Percentiles rank a stretch among this genome's conserved stretches.
Conservation (phyloP, 2,113 vertebrate species). For the Corythoichthys intestinalis region DNA sequence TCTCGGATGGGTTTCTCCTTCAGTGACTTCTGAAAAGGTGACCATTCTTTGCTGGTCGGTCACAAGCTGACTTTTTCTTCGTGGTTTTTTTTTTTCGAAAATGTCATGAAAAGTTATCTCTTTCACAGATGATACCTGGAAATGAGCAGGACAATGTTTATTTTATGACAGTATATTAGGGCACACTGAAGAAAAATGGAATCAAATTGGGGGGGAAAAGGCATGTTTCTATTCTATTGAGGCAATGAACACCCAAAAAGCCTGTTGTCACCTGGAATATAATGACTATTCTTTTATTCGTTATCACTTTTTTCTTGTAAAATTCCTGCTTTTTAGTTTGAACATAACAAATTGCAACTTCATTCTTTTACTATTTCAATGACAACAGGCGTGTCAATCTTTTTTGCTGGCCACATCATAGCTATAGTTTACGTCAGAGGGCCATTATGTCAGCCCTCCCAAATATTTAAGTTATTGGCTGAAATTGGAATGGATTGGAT, state of each 20-base stretch:
- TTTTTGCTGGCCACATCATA: no score
- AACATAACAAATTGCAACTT: no score
- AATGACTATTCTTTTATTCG: background rate
- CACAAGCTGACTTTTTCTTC: background rate
- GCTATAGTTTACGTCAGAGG: no score
- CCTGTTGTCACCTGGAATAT: background rate
- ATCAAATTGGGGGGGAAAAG: background rate
- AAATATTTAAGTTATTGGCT: no score
- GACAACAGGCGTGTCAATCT: no score
- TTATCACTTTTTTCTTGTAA: no score
- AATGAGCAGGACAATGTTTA: background rate
- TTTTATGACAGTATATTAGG: background rate
- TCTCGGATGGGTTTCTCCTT: conserved; percentile 83
- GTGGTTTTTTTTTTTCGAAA: background rate
- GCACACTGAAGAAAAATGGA: background rate
- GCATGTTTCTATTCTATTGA: background rate
- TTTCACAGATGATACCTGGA: background rate
- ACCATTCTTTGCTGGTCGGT: conserved; percentile 55
- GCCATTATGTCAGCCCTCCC: no score
- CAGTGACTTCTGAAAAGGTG: conserved; percentile 83
- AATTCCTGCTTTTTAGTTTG: no score
- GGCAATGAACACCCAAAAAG: background rate
- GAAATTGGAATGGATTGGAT: no score
- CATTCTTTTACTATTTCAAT: no score
- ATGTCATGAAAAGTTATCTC: background rate